Conservation (phyloP, 92 coral and sea anemone species). For the Montipora capitata region DNA sequence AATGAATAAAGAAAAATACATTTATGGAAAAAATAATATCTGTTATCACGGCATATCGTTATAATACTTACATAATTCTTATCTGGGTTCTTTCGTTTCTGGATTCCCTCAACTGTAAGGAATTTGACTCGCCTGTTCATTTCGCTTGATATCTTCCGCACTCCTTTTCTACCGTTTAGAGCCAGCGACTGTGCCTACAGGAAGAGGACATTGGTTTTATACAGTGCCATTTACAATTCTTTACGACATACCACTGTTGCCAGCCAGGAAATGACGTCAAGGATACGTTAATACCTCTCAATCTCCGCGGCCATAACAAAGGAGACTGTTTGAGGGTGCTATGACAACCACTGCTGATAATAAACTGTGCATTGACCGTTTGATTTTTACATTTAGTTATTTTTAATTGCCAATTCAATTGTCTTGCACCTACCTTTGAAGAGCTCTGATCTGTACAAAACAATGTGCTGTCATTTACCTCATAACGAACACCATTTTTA, state of each 20-base stretch:
- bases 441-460: too few relatives aligned
- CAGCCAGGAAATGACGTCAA: slow-evolving; percentile 35
- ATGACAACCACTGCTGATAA: background rate
- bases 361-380: too few relatives aligned
- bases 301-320: background rate
- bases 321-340: background rate
- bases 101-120: slow-evolving; percentile 73
- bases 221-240: background rate
- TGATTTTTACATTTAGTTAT: too few relatives aligned
- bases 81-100: slow-evolving; percentile 72
- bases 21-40: too few relatives aligned
- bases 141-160: slow-evolving; percentile 4
- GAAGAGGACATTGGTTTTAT: background rate
- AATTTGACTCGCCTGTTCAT: slow-evolving; percentile 74
- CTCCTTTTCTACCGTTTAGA: background rate
- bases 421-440: too few relatives aligned
- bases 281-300: background rate
- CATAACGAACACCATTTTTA: too few relatives aligned
- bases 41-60: background rate
- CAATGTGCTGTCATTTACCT: too few relatives aligned
- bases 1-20: too few relatives aligned
- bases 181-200: background rate
- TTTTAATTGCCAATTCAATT: too few relatives aligned
- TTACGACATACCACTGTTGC: slow-evolving; percentile 7
- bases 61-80: slow-evolving; percentile 67